Evolutionary conservation across 1,140 invertebrate species (phyloP), one percentile per base, ranked within the genome.

Genomic region (Araneus ventricosus): DNA sequence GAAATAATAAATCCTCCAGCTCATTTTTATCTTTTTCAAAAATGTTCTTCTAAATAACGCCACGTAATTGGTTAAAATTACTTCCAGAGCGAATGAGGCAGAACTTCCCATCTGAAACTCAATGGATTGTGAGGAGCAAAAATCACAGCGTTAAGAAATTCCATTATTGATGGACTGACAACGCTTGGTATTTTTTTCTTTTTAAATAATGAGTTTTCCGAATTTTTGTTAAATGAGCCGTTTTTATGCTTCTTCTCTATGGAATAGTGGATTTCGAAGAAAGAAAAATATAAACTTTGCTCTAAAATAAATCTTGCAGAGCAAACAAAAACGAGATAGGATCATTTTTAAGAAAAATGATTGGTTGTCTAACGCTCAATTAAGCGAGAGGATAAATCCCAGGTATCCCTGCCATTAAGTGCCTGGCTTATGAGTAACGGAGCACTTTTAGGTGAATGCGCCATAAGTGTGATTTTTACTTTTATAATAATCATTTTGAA

Each of bases 71-170:
- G 82, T 30, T 22, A 27, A 84, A 57, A 84, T 52, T 84, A 57
- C 82, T 84, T 84, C 45, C 4, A 24, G 30, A 30, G 4, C 45
- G 82, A 84, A 84, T 84, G 82, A 57, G n/a, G 82, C 82, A 84
- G 82, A 84, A 84, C 41, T 84, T 30, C 45, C 45, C 45, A 57
- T 84, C 82, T 52, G 24, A 84, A 52, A 84, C 4, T 45, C 45
- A 84, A 84, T 84, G 82, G 45, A 84, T 84, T 84, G 82, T 84
- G 82, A 84, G 30, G 10, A 84, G n/a, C 45, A 27, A 84, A 57
- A 84, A n/a, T 45, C 82, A 84, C 7, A 5, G 37, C 39, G 45
- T 52, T n/a, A 84, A 84, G 82, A 52, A 45, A 84, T 84, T 24
- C 45, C 45, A 27, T 52, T 52, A 27, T 34, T 84, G 45, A 84